These are phyloP conservation scores for Sthenelais limicola DNA, from an alignment of 2,888 invertebrate species.

Conservation along the genomic window DNA sequence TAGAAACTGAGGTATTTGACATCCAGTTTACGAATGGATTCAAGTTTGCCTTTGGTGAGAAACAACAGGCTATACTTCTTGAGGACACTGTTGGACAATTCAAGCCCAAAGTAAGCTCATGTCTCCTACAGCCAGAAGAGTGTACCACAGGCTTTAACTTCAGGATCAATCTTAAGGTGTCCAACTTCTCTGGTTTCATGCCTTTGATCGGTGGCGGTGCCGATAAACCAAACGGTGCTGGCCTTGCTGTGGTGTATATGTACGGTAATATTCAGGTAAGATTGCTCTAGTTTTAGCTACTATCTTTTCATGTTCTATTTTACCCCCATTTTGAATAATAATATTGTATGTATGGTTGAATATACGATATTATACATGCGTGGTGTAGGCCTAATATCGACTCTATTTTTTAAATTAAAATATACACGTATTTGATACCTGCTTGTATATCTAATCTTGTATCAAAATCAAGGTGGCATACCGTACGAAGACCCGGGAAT, in stretches of 20 bases:
- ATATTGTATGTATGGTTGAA: too few relatives aligned
- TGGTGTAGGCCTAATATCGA: too few relatives aligned
- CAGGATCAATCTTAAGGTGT: background rate
- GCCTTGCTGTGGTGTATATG: slow-evolving; percentile 18
- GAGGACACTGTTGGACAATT: background rate
- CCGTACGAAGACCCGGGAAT: slow-evolving; percentile 19
- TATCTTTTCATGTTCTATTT: too few relatives aligned
- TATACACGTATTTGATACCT: too few relatives aligned
- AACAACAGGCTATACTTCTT: slow-evolving; percentile 1
- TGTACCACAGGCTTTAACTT: slow-evolving; percentile 16
- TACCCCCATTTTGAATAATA: too few relatives aligned
- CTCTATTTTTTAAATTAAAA: too few relatives aligned
- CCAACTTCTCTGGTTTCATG: background rate
- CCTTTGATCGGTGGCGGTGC: slow-evolving; percentile 7
- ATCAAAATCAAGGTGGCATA: slow-evolving; percentile 7
- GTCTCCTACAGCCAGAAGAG: background rate
- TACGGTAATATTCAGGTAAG: slow-evolving; percentile 11
- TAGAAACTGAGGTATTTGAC: background rate
- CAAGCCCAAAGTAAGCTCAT: slow-evolving; percentile 13
- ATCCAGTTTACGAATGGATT: background rate
- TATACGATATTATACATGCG: too few relatives aligned
- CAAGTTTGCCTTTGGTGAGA: background rate
- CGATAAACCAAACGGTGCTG: background rate
- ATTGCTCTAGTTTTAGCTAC: too few relatives aligned
- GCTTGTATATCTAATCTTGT: too few relatives aligned